phyloP scores from a whole-genome alignment of 2,888 invertebrate genomes.

The Ditula angustiorana region DNA sequence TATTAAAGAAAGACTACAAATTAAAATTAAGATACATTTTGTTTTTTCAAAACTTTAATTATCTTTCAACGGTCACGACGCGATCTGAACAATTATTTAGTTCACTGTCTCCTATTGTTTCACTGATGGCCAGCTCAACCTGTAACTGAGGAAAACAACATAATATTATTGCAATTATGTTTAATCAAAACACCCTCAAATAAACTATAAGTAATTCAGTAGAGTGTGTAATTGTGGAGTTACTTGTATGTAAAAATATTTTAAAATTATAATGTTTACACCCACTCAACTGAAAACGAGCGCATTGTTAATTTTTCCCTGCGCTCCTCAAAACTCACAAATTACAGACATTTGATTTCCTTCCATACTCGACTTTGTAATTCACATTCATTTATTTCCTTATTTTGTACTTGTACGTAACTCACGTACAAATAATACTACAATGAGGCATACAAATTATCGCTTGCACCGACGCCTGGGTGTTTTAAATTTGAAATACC shows the following conservation, averaged over 20 bases:
- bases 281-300: background rate
- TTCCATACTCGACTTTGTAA: conserved; percentile 61
- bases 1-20: too few relatives aligned
- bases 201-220: background rate
- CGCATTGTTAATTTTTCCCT: conserved; percentile 5
- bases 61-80: too few relatives aligned
- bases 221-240: background rate
- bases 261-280: background rate
- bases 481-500: conserved; percentile 63
- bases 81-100: too few relatives aligned
- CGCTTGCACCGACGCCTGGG: conserved; percentile 73
- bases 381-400: conserved; percentile 73
- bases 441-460: conserved; percentile 84
- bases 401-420: conserved; percentile 74
- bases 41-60: too few relatives aligned
- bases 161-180: too few relatives aligned
- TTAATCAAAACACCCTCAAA: background rate
- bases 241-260: background rate
- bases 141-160: background rate
- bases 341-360: conserved; percentile 65
- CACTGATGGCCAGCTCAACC: background rate
- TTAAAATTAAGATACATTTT: too few relatives aligned
- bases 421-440: conserved; percentile 82
- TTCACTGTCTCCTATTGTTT: too few relatives aligned
- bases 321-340: conserved; percentile 35